Evolutionary conservation across 2,888 invertebrate genomes (phyloP), one percentile per base, ranked within the genome.

Genomic region (Unio pictorum): DNA sequence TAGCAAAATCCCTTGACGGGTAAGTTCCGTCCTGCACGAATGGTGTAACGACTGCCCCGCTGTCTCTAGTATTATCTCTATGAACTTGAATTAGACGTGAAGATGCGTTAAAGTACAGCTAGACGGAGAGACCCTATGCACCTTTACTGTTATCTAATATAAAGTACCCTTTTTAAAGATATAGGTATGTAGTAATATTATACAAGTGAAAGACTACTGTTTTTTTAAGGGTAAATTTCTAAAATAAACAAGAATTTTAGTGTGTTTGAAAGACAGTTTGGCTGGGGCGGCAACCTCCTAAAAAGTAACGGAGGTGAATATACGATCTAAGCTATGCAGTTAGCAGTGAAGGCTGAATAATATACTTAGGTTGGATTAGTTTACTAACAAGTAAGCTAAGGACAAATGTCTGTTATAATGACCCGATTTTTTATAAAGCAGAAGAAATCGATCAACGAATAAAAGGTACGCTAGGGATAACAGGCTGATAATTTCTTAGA

Each of bases 391-490:
- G 4, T 28, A 28, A 28, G 4, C 28, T 28, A 28, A 28, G 28
- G 4, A 30, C 30, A n/a, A n/a, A n/a, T n/a, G n/a, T 30, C 30
- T 30, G 30, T 30, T 30, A 4, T 3, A 30, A 30, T 3, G 30
- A 4, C 30, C 30, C 28, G 28, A 28, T 28, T 28, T 28, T 28
- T 28, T 28, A 28, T 28, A 28, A 28, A 28, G 28, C 28, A 28
- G 28, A 28, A 28, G 4, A 28, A 28, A 30, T 78, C 76, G 74
- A 65, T 77, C 69, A 77, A 74, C 68, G 78, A 71, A 74, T 77
- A 77, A 77, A 74, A 82, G 79, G 74, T 84, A 84, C 84, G 66
- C 78, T 71, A 74, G 84, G 84, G 84, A 82, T 84, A 84, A 84
- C 84, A 84, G 84, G 78, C 81, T 84, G 64, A 84, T 84, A 59